Base-by-base conservation (phyloP, 2,888 invertebrate genomes). In the Calameuta filiformis region DNA sequence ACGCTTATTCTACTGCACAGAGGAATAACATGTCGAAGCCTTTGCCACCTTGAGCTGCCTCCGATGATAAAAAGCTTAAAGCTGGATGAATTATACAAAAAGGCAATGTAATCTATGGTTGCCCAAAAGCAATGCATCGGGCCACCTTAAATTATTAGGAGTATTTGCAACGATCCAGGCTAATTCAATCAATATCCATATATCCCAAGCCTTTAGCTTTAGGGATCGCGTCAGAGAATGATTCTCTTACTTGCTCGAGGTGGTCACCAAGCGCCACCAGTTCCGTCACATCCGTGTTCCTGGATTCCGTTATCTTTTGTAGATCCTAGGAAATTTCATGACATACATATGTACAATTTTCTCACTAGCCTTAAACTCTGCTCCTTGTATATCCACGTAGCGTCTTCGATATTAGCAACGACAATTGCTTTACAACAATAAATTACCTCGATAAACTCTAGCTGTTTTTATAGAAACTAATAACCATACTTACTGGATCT, bases 181-280 rank as follows among this genome's bases (percentile, higher is more conserved):
- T 71, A 34, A 23, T 71, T 71, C 34, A 71, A 71, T 75, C 75
- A 69, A 40, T 75, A 75, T 75, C 68, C n/a, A 76, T 68, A 71
- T 71, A 76, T 69, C 78, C 78, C 78, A 76, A 78, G 78, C 78
- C 69, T 56, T 75, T 74, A 75, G 77, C 77, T 75, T 35, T 77
- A 77, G 35, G 75, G 71, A 77, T 77, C 75, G 75, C 76, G 78
- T 76, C 78, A 76, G 79, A 79, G 79, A 79, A 23, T 77, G 35
- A 74, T 77, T 82, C 79, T 93, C 96, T 96, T 96, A 96, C 96
- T 96, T 96, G 96, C 92, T 96, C 96, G 93, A 96, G 94, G 89
- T 95, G 95, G 93, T 96, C 96, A 90, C 96, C 95, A 92, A 96
- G 94, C 90, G 93, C 93, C 91, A 95, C 94, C 91, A 96, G 94